Evolutionary conservation across 2,888 invertebrate species (phyloP), one percentile per base, ranked within the genome.

Genomic region (Dicycla oo): DNA sequence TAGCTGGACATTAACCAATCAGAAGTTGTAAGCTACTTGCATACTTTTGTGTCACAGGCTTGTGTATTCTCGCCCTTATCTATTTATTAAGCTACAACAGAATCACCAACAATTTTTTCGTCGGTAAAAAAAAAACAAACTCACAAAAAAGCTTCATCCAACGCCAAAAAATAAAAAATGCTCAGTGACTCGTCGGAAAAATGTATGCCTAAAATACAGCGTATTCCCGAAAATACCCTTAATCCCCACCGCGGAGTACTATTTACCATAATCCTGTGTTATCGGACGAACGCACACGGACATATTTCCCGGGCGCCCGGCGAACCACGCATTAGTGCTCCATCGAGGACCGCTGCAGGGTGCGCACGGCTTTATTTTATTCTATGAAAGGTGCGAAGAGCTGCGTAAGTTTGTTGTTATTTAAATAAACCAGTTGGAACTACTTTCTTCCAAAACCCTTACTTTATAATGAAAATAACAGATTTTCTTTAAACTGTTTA

Each of bases 241-340:
- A 91, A 93, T 91, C 91, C 91, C 79, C 76, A 81, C 84, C 85
- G 84, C 86, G 61, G 74, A 86, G 88, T 87, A 88, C 89, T 92
- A 89, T 91, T 93, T 90, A 91, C 89, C 92, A 91, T 92, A 92
- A 92, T 90, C 92, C 91, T 67, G 88, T 87, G 91, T 88, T 92
- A 92, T 93, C 92, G 90, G 87, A 80, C 81, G 81, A 78, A 75
- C 86, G 88, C 91, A 90, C 91, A 89, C 89, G 82, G 87, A 86
- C 91, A 90, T 90, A 91, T 91, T 90, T 90, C 73, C 67, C 81
- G 86, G 62, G 54, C 68, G 63, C 77, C 77, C 86, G 85, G 75
- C 76, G 69, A 56, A 75, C 69, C 80, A 70, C 75, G 75, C 69
- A 76, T 81, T 81, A 86, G 83, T 77, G 80, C 86, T 69, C 23